Base-by-base conservation (phyloP, 1,140 invertebrate genomes). In the Bombus breviceps region DNA sequence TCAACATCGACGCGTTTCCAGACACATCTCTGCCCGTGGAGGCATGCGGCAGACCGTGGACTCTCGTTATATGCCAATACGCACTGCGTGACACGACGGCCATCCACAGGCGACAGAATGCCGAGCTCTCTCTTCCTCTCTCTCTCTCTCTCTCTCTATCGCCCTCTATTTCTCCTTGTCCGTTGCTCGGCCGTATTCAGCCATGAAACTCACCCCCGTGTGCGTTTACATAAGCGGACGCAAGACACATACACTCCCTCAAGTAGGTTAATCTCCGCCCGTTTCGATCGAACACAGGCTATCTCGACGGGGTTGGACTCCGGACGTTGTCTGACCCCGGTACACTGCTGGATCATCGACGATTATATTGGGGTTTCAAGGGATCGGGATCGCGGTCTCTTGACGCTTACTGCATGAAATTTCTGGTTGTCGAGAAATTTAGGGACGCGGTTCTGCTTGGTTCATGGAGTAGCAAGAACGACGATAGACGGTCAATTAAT, bases 191-290 rank as follows among this genome's bases (percentile, higher is more conserved):
- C 37, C 68, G 76, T 79, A 85, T 80, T 88, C 72, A 76, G 15
- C 73, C 73, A 75, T 89, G 81, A 90, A 87, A 90, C 80, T 25
- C 86, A 81, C 88, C 82, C 86, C 86, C 72, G 66, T 18, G 43
- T 34, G 32, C 71, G 64, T 80, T 81, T 80, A 77, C 77, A 76
- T 66, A 81, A 85, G 79, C 79, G 69, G 34, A 37, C 18, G 68
- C 76, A 80, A 85, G 83, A 85, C 62, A 72, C 76, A 57, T 47
- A 88, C 69, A 86, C 69, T 62, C 37, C 84, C 79, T 69, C 84
- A 72, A 81, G 79, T 81, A 81, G 80, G 87, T 81, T 85, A 85
- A 85, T 85, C 84, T 81, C 78, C 71, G 62, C 59, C 71, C 37
- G 78, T 81, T 81, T 81, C 84, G 84, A 85, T 85, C 71, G 78